phyloP scores from a whole-genome alignment of 2,888 invertebrate genomes.

The Hyposoter dolosus region DNA sequence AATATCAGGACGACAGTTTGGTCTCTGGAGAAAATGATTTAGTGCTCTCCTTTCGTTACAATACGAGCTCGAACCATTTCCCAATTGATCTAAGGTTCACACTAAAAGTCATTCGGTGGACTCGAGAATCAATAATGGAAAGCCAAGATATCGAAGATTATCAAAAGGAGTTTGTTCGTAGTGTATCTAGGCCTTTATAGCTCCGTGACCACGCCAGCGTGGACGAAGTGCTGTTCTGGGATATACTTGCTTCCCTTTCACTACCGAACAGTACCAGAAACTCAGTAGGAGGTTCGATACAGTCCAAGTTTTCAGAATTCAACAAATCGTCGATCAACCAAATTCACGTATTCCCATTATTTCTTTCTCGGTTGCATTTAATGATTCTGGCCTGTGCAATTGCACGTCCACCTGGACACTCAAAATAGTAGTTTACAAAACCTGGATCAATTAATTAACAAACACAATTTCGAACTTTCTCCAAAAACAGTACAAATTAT shows the following conservation, averaged over 20 bases:
- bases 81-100: background rate
- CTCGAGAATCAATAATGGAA: conserved; percentile 15
- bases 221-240: conserved; percentile 51
- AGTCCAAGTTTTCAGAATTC: conserved; percentile 26
- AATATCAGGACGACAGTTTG: background rate
- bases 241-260: conserved; percentile 73
- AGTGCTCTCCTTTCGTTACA: background rate
- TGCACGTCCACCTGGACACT: background rate
- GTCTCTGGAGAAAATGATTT: background rate
- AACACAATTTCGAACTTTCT: background rate
- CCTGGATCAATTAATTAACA: background rate
- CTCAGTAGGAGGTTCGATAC: conserved; percentile 25
- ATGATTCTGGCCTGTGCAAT: background rate
- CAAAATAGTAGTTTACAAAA: background rate
- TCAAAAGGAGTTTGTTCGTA: conserved; percentile 48
- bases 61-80: background rate
- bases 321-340: background rate
- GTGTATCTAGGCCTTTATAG: conserved; percentile 68
- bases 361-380: background rate
- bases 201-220: conserved; percentile 64
- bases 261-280: conserved; percentile 65
- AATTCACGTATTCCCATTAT: background rate
- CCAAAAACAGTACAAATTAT: background rate
- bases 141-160: conserved; percentile 37
- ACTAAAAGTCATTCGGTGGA: background rate